Base-by-base conservation (phyloP, 2,113 vertebrate species). In the Urocolius indicus region DNA sequence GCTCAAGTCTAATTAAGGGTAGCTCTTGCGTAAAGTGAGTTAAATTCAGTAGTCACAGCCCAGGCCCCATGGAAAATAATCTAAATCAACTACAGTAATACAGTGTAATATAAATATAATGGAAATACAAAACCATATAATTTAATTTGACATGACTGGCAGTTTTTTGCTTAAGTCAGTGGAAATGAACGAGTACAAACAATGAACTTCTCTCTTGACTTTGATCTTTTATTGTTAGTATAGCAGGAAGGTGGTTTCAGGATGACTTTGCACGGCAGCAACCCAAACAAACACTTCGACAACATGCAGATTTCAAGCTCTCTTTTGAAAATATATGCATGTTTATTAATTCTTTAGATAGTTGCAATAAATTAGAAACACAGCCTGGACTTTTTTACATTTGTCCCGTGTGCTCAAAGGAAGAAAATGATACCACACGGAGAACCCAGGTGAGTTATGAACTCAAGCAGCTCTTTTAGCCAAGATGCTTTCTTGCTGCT, bases 51-150 rank as follows among this genome's bases (percentile, higher is more conserved):
- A 92, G 83, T 88, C 90, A 81, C 92, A 87, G 90, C 93, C 90
- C 82, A 92, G 76, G 78, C 94, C 61, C 83, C 88, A 65, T 68
- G 92, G 92, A 94, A 96, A 96, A 95, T 62, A 90, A 85, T 78
- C 79, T 89, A 90, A 95, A 92, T 94, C 92, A 95, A 89, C 84
- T 90, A 94, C 87, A 91, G 79, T 51, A 95, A 90, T 80, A 87
- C 41, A 91, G 48, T 71, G 75, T 62, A 94, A 94, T 94, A 91
- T 69, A 94, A 95, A 91, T 93, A 91, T 71, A 97, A 96, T 82
- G 71, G 91, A 95, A 95, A 96, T 96, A 96, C 82, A 92, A 94
- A 96, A 9, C 92, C 92, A 84, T 93, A 62, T 79, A 77, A 94
- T 95, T 94, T 93, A 90, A 96, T 94, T 95, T 94, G 65, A 94